phyloP scores from a whole-genome alignment of 2,888 invertebrate genomes.

The Chironomus tentans region DNA sequence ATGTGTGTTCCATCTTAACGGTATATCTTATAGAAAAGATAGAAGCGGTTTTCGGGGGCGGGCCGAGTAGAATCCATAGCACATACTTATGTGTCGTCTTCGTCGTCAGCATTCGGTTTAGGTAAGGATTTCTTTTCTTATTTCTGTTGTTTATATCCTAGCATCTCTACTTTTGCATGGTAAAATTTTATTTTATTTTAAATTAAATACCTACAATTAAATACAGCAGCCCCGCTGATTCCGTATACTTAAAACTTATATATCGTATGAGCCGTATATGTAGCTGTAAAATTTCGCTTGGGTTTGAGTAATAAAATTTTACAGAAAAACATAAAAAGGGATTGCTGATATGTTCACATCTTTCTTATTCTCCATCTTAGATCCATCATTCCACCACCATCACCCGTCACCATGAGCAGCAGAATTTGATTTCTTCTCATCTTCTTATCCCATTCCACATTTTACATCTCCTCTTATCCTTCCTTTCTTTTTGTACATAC shows the following conservation, averaged over 20 bases:
- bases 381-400: not conserved
- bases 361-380: not conserved
- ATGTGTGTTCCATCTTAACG: constrained; percentile 13
- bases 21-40: not conserved
- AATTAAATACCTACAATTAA: constrained; percentile 26
- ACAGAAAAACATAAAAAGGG: constrained; percentile 12
- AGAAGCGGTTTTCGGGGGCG: constrained; percentile 23
- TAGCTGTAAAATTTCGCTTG: not conserved
- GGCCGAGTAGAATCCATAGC: not conserved
- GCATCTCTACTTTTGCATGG: not conserved
- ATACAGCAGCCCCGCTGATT: constrained; percentile 1
- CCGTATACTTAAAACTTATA: not conserved
- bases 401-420: not conserved
- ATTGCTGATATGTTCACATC: not conserved
- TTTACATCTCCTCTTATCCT: not conserved
- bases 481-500: too few species aligned
- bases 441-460: not conserved
- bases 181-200: not conserved
- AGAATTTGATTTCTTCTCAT: constrained; percentile 1
- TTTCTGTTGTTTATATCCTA: not conserved
- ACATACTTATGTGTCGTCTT: constrained; percentile 1
- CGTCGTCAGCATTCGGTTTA: not conserved
- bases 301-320: constrained; percentile 6
- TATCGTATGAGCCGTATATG: not conserved
- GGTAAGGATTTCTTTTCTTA: not conserved